Percentiles rank a stretch among this genome's conserved stretches.
These are phyloP conservation scores for Meliscaeva auricollis DNA, from an alignment of 2,888 invertebrate species.

Conservation along the genomic window DNA sequence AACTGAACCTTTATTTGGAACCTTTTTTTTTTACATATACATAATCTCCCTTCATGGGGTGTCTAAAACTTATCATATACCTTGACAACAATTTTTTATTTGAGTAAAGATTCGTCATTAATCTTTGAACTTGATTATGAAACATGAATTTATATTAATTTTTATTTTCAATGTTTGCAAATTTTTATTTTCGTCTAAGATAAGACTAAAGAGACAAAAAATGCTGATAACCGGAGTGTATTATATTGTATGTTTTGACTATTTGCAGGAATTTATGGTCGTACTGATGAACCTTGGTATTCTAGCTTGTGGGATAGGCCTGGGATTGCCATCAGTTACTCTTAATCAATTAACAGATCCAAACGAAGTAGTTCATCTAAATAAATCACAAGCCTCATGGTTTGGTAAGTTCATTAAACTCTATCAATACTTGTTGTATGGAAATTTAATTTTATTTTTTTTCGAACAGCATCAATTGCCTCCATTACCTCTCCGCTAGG, in stretches of 20 bases:
- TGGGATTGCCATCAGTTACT: conserved; percentile 82
- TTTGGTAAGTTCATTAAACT: conserved; percentile 79
- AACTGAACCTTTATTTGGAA: background rate
- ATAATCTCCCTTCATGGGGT: no score
- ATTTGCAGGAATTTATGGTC: conserved; percentile 80
- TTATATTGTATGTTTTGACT: conserved; percentile 3
- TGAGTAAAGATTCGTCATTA: background rate
- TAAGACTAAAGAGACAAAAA: background rate
- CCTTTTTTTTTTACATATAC: no score
- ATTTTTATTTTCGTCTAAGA: background rate
- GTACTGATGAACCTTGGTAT: conserved; percentile 82
- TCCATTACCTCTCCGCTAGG: conserved; percentile 82
- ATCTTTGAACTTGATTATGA: conserved; percentile 3
- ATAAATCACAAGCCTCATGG: conserved; percentile 81
- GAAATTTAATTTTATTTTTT: background rate
- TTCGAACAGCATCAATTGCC: conserved; percentile 81
- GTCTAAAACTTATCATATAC: background rate
- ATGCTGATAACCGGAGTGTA: background rate
- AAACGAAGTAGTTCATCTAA: conserved; percentile 79
- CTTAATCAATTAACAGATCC: conserved; percentile 79
- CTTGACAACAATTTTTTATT: background rate
- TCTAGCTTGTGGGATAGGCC: conserved; percentile 81
- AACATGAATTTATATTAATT: background rate
- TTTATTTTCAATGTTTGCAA: conserved; percentile 8
- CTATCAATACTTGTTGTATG: background rate